Evolutionary conservation across 2,113 vertebrate species (phyloP).

Genomic region (Hiodon tergisus): DNA sequence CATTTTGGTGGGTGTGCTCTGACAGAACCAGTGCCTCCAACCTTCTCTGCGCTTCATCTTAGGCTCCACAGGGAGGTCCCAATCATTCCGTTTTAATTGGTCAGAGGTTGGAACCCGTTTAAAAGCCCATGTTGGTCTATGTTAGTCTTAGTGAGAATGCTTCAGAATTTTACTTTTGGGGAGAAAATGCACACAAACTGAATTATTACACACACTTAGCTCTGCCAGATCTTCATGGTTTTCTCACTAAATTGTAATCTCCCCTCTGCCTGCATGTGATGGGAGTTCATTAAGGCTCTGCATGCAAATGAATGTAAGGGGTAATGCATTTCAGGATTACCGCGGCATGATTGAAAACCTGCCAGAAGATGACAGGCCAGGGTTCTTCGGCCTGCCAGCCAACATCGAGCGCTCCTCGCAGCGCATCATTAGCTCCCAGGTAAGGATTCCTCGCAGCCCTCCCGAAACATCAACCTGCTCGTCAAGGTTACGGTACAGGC

Average conservation of each 20-base stretch:
- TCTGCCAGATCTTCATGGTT: not conserved
- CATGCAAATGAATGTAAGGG: not conserved
- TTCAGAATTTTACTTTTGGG: no score
- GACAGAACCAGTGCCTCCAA: not conserved
- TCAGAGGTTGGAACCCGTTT: no score
- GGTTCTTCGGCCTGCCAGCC: slow-evolving; percentile 89
- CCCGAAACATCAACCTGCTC: no score
- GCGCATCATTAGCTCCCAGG: slow-evolving; percentile 86
- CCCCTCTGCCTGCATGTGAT: not conserved
- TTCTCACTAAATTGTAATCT: no score
- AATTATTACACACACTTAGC: not conserved
- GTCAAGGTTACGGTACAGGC: no score
- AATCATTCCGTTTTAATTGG: no score
- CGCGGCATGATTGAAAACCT: slow-evolving; percentile 79
- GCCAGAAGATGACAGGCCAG: slow-evolving; percentile 89
- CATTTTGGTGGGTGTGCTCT: slow-evolving; percentile 70
- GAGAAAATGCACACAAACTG: not conserved
- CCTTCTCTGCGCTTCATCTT: no score
- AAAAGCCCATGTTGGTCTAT: no score
- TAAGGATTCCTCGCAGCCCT: slow-evolving; percentile 38
- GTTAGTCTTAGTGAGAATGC: no score
- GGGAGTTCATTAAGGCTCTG: not conserved
- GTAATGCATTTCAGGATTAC: slow-evolving; percentile 72
- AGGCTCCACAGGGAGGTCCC: no score
- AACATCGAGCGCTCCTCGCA: slow-evolving; percentile 92